A percentile compares a stretch with the other conserved stretches of the same genome.
Evolutionary conservation across 2,113 vertebrate species (phyloP).

Genomic region (Cryptomyrus ogoouensis): DNA sequence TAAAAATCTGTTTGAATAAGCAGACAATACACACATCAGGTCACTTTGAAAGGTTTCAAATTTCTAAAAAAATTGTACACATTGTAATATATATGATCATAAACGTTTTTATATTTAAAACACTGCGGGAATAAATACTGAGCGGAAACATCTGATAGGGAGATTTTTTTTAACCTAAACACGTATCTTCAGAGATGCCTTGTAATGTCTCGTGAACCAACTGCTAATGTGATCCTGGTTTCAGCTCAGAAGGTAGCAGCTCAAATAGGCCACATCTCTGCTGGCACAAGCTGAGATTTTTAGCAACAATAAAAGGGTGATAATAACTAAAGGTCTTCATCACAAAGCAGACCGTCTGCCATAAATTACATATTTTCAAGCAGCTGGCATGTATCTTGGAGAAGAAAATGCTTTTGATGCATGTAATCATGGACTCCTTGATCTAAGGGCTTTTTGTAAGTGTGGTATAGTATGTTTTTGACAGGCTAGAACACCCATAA

Average conservation of each 20-base stretch:
- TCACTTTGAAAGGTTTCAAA: not conserved
- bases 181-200: not conserved
- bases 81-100: constrained; percentile 1
- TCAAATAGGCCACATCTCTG: not conserved
- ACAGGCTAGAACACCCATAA: constrained; percentile 13
- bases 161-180: not conserved
- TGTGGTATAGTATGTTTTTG: constrained; percentile 20
- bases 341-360: constrained; percentile 17
- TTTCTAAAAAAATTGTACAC: not conserved
- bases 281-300: not conserved
- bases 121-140: not conserved
- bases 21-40: constrained; percentile 3
- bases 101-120: not conserved
- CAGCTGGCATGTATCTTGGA: constrained; percentile 33
- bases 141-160: not conserved
- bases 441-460: constrained; percentile 39
- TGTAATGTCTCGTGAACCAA: not conserved
- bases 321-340: not conserved
- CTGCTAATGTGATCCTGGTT: not conserved
- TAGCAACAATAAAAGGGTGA: constrained; percentile 20
- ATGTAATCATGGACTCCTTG: constrained; percentile 29
- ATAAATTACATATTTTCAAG: constrained; percentile 20
- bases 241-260: not conserved
- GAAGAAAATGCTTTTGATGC: constrained; percentile 35
- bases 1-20: not conserved